phyloP scores from a whole-genome alignment of 2,797 vertebrate species.

The Cephalopachus bancanus region DNA sequence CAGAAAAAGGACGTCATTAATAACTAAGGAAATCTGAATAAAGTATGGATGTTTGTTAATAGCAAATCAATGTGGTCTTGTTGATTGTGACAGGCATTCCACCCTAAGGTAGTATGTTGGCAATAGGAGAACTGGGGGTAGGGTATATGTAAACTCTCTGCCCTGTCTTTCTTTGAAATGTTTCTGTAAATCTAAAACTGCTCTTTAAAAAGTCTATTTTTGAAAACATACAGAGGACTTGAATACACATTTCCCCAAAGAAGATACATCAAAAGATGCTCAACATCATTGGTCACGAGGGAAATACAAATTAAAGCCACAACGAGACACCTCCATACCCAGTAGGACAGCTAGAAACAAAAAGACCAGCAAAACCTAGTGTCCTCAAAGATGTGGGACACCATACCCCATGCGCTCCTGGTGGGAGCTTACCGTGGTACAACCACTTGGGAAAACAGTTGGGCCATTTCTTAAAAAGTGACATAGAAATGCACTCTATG shows the following conservation, averaged over 20 bases:
- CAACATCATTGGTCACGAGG: background rate
- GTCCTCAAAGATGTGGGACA: background rate
- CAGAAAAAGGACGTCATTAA: too few relatives aligned
- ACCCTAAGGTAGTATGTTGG: too few relatives aligned
- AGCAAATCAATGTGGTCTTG: too few relatives aligned
- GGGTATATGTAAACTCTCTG: too few relatives aligned
- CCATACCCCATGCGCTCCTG: fast-evolving
- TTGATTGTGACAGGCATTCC: too few relatives aligned
- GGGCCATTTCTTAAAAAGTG: background rate
- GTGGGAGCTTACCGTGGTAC: fast-evolving
- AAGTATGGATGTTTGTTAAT: too few relatives aligned
- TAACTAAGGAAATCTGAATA: too few relatives aligned
- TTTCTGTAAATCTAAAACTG: too few relatives aligned
- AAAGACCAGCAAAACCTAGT: fast-evolving
- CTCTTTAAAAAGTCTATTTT: background rate
- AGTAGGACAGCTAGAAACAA: fast-evolving
- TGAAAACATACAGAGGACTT: background rate
- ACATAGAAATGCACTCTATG: background rate
- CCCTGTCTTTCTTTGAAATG: too few relatives aligned
- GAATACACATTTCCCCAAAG: background rate
- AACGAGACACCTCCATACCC: fast-evolving
- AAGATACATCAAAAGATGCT: background rate
- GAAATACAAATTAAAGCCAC: too few relatives aligned
- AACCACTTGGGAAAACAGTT: background rate
- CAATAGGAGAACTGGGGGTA: too few relatives aligned